Conservation (phyloP, 2,888 invertebrate species). For the Cancer borealis region DNA sequence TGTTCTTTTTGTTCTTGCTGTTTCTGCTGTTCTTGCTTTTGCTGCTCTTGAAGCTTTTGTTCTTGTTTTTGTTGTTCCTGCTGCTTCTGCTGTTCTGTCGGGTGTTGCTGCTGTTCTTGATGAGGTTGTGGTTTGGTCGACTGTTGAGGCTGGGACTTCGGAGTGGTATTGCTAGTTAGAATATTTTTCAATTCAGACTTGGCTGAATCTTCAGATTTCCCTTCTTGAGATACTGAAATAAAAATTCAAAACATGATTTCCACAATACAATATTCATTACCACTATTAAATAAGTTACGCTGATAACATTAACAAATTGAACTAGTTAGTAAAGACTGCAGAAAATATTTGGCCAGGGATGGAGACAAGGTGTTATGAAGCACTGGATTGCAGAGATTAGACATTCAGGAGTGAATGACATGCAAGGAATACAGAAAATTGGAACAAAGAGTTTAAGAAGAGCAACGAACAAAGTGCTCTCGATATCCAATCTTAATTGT, state of each 20-base stretch:
- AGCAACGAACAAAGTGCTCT: no score
- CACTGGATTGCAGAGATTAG: not conserved
- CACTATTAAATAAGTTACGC: not conserved
- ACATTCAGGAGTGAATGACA: not conserved
- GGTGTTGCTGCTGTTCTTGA: conserved; percentile 53
- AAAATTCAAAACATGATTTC: not conserved
- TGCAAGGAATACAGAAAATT: not conserved
- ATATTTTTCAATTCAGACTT: conserved; percentile 55
- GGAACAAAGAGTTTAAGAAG: no score
- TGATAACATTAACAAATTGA: no score
- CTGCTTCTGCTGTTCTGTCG: conserved; percentile 56
- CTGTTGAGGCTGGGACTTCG: conserved; percentile 48
- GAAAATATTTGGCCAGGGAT: no score
- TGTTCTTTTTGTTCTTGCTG: conserved; percentile 57
- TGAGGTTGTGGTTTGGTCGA: conserved; percentile 44
- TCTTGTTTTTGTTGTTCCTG: conserved; percentile 54
- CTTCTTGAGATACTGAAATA: conserved; percentile 61
- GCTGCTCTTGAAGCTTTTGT: conserved; percentile 60
- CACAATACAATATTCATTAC: conserved; percentile 11
- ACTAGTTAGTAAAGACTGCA: no score
- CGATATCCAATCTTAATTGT: no score
- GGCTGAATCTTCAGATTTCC: conserved; percentile 45
- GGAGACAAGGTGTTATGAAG: no score
- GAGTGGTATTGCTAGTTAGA: conserved; percentile 35
- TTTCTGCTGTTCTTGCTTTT: conserved; percentile 57